phyloP scores from a whole-genome alignment of 2,797 vertebrate species.

The Lophius americanus region DNA sequence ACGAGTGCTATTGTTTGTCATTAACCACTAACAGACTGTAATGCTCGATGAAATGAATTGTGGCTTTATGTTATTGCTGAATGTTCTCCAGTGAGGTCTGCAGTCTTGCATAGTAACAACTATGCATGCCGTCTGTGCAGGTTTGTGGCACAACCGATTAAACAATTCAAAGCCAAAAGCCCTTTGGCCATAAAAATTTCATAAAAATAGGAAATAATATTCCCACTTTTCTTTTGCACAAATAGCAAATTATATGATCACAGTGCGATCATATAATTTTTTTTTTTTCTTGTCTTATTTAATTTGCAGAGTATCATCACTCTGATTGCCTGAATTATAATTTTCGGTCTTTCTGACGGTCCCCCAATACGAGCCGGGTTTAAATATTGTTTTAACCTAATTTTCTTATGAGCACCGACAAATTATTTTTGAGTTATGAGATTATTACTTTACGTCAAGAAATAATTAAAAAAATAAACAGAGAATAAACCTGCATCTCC shows the following conservation, averaged over 20 bases:
- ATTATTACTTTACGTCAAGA: neutral
- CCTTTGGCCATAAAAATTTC: constrained; percentile 19
- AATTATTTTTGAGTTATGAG: neutral
- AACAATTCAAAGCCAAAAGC: constrained; percentile 4
- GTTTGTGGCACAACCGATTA: constrained; percentile 42
- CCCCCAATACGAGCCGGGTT: constrained; percentile 20
- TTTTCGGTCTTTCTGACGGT: constrained; percentile 20
- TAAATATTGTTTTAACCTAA: neutral
- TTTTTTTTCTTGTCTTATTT: constrained; percentile 31
- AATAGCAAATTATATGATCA: constrained; percentile 16
- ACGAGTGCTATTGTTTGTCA: neutral
- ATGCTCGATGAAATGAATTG: constrained; percentile 38
- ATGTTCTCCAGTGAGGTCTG: constrained; percentile 32
- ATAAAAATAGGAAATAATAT: constrained; percentile 38
- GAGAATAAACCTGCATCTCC: neutral
- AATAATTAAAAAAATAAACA: constrained; percentile 14
- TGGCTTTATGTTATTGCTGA: constrained; percentile 51
- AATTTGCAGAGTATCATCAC: constrained; percentile 20
- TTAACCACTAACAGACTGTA: constrained; percentile 16
- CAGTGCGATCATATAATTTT: constrained; percentile 1
- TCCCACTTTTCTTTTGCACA: constrained; percentile 8
- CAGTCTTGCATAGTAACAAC: constrained; percentile 45
- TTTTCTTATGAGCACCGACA: constrained; percentile 18
- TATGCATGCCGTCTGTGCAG: constrained; percentile 59
- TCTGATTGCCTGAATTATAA: constrained; percentile 30